A percentile compares a stretch with the other conserved stretches of the same genome.
Evolutionary conservation across 2,888 invertebrate species (phyloP).

Genomic region (Brachypterus glaber): DNA sequence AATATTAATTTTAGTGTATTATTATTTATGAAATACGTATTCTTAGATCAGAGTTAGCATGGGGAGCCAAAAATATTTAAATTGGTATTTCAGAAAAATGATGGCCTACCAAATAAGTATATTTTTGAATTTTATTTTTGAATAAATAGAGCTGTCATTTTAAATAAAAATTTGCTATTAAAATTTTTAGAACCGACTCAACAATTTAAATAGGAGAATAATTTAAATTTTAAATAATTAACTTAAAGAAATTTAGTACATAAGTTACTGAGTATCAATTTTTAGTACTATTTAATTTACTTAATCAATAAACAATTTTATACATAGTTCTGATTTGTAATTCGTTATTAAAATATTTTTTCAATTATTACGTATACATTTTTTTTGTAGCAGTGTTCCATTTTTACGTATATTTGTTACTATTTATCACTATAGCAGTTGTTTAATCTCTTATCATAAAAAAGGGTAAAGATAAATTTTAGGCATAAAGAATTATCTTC

Average conservation of each 20-base stretch:
- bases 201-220: conserved; percentile 28
- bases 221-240: conserved; percentile 3
- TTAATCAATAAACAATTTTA: conserved; percentile 28
- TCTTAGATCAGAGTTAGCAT: too few species aligned
- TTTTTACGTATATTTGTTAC: conserved; percentile 39
- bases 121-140: too few species aligned
- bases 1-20: too few species aligned
- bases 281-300: conserved; percentile 29
- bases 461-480: too few species aligned
- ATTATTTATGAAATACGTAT: too few species aligned
- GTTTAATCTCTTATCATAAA: conserved; percentile 17
- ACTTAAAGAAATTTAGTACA: conserved; percentile 14
- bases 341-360: conserved; percentile 33
- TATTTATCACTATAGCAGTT: conserved; percentile 35
- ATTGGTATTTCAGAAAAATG: too few species aligned
- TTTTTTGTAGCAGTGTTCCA: conserved; percentile 37
- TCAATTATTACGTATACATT: conserved; percentile 38
- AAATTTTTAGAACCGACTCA: conserved; percentile 30
- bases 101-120: too few species aligned
- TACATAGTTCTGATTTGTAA: conserved; percentile 27
- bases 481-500: too few species aligned
- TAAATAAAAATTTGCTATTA: too few species aligned
- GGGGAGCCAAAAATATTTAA: too few species aligned
- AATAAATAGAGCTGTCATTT: too few species aligned
- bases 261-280: conserved; percentile 16